Base-by-base conservation (phyloP, 1,140 invertebrate genomes). In the Nylanderia fulva region DNA sequence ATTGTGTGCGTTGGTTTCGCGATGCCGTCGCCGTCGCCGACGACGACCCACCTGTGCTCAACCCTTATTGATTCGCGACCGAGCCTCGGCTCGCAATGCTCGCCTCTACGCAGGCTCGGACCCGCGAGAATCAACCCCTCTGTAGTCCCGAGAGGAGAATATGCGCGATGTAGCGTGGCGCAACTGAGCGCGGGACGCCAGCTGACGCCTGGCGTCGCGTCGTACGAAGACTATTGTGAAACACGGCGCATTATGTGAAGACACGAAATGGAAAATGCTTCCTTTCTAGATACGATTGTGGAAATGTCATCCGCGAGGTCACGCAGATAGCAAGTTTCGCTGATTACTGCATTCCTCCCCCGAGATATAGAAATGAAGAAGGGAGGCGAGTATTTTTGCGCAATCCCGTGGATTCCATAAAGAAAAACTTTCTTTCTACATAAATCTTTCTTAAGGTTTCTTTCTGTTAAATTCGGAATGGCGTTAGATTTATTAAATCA, bases 31-130 rank as follows among this genome's bases (percentile, higher is more conserved):
- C 54, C 83, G 84, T 72, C 63, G 82, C 79, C 77, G 87, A 88
- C 90, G 90, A 91, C 91, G 90, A 92, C 90, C 91, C 88, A 92
- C 91, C 92, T 92, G 91, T 88, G 86, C 91, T 92, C 61, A 85
- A 86, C 86, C 11, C 85, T 92, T 92, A 92, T 92, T 92, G 91
- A 92, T 92, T 92, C 88, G 89, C 77, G 60, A 76, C 68, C 21
- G 68, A 83, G 36, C n/a, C 8, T 39, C 72, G 52, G 66, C 88
- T 88, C 84, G 69, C 68, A 85, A 89, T 80, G 48, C 80, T 72
- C 88, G 64, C 0, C 69, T 85, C 61, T 90, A 88, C 90, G 90
- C 91, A 90, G 86, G 87, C 77, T 71, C 87, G 90, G 79, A 74
- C 64, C 71, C 64, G 64, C 52, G 66, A 82, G 66, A 29, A 58